These are phyloP conservation scores for Macrocentrus cingulum DNA, from an alignment of 1,140 invertebrate genomes.

Conservation along the genomic window DNA sequence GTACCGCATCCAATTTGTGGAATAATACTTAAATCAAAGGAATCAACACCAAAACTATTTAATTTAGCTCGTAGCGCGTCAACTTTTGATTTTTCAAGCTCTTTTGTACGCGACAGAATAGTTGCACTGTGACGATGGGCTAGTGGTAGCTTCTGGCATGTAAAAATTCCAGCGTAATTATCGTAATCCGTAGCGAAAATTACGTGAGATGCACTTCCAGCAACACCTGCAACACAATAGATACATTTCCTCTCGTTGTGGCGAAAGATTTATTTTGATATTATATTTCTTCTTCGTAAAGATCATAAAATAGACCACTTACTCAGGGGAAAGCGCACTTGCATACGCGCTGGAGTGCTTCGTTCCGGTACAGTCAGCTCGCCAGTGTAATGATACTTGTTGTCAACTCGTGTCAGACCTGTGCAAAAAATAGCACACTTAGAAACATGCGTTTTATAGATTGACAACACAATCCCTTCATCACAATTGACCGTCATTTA, in stretches of 20 bases:
- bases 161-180: slow-evolving; percentile 75
- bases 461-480: slow-evolving; percentile 24
- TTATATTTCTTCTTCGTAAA: neutral
- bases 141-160: slow-evolving; percentile 75
- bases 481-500: slow-evolving; percentile 45
- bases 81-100: slow-evolving; percentile 67
- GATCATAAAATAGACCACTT: slow-evolving; percentile 53
- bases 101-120: slow-evolving; percentile 71
- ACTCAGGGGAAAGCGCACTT: slow-evolving; percentile 80
- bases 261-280: neutral
- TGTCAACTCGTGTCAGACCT: slow-evolving; percentile 69
- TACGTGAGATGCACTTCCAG: slow-evolving; percentile 73
- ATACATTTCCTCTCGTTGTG: neutral
- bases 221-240: slow-evolving; percentile 67
- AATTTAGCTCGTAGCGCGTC: slow-evolving; percentile 70
- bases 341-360: slow-evolving; percentile 70
- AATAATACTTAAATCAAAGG: slow-evolving; percentile 74
- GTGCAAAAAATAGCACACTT: slow-evolving; percentile 53
- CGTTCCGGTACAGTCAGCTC: slow-evolving; percentile 67
- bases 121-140: slow-evolving; percentile 76
- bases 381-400: slow-evolving; percentile 77
- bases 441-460: slow-evolving; percentile 31
- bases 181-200: slow-evolving; percentile 76
- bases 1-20: slow-evolving; percentile 68
- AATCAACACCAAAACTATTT: slow-evolving; percentile 67